Evolutionary conservation across 2,113 vertebrate genomes (phyloP).

Genomic region (Podilymbus podiceps): DNA sequence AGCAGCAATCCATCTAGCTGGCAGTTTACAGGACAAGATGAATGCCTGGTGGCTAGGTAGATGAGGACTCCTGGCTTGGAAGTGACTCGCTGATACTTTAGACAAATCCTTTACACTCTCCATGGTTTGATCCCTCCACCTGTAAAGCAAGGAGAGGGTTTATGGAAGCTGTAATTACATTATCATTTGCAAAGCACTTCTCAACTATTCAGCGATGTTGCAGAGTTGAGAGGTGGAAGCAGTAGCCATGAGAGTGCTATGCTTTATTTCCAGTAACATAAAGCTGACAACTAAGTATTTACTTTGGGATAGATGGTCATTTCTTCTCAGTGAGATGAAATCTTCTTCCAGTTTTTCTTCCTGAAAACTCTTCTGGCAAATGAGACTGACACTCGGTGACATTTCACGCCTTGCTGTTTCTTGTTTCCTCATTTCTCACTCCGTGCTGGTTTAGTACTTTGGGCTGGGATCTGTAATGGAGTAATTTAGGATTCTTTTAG

Average conservation of each 20-base stretch:
- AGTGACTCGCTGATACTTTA: background rate
- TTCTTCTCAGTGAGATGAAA: background rate
- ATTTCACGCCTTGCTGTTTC: background rate
- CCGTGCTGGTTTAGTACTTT: background rate
- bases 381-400: background rate
- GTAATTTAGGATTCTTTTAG: background rate
- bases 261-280: background rate
- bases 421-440: background rate
- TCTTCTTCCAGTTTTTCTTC: background rate
- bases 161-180: background rate
- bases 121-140: background rate
- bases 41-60: background rate
- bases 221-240: background rate
- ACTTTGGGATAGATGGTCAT: background rate
- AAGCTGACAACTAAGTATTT: background rate
- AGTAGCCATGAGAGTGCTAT: background rate
- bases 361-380: background rate
- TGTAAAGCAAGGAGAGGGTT: background rate
- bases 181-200: background rate
- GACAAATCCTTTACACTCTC: background rate
- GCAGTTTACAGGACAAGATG: background rate
- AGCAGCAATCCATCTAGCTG: background rate
- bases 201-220: background rate
- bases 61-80: background rate
- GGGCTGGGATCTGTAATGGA: background rate